Evolutionary conservation across 2,113 vertebrate species (phyloP).

Genomic region (Elanus axillaris): DNA sequence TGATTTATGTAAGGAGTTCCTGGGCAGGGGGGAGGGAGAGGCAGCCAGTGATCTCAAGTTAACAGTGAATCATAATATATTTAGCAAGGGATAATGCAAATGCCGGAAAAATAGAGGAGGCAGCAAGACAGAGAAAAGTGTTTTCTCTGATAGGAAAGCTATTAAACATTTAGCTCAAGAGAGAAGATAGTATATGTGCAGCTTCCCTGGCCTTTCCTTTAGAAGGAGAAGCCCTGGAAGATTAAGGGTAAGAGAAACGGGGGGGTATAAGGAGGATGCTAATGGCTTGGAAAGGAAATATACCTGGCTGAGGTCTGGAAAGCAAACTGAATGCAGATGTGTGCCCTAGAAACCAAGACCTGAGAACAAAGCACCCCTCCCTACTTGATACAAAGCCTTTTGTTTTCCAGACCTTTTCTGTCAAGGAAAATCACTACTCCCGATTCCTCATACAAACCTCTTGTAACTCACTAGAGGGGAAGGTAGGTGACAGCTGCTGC

Average conservation of each 20-base stretch:
- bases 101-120: background rate
- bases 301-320: background rate
- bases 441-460: background rate
- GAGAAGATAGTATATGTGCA: background rate
- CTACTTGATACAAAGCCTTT: background rate
- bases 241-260: background rate
- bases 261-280: background rate
- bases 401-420: background rate
- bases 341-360: background rate
- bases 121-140: background rate
- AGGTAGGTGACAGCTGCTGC: background rate
- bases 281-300: background rate
- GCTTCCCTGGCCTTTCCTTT: background rate
- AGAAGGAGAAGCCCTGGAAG: background rate
- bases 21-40: background rate
- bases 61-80: slow-evolving; percentile 5
- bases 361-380: background rate
- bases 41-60: background rate
- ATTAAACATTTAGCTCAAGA: slow-evolving; percentile 17
- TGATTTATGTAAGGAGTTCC: slow-evolving; percentile 29
- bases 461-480: background rate
- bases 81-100: slow-evolving; percentile 40
- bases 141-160: background rate
- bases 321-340: background rate
- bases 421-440: background rate